A percentile compares a stretch with the other conserved stretches of the same genome.
Evolutionary conservation across 1,140 invertebrate species (phyloP).

Genomic region (Metopolophium dirhodum): DNA sequence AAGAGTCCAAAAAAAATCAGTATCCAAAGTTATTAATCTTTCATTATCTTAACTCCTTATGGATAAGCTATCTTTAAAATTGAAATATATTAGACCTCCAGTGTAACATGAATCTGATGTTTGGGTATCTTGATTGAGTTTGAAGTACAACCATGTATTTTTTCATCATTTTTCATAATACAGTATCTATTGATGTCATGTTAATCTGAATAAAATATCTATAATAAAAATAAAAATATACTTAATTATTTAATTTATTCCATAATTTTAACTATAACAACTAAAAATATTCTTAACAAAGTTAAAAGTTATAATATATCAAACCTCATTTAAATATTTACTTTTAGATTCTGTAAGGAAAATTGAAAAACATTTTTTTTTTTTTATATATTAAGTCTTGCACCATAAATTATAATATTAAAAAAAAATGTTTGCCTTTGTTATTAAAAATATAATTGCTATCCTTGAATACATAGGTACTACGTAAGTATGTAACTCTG

Average conservation of each 20-base stretch:
- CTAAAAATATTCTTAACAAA: background rate
- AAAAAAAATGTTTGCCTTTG: background rate
- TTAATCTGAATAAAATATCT: constrained; percentile 63
- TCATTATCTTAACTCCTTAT: too few species aligned
- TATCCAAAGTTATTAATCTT: background rate
- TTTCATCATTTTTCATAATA: constrained; percentile 62
- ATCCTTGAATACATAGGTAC: background rate
- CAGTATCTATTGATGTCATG: constrained; percentile 63
- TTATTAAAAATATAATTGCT: background rate
- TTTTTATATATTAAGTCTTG: background rate
- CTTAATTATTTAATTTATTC: background rate
- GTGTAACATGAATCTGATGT: constrained; percentile 36
- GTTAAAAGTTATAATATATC: background rate
- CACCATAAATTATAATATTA: background rate
- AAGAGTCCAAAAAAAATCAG: too few species aligned
- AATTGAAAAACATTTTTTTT: background rate
- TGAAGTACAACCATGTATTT: constrained; percentile 62
- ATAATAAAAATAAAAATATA: background rate
- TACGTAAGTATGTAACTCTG: background rate
- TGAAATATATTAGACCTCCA: too few species aligned
- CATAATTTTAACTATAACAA: background rate
- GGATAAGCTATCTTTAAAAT: too few species aligned
- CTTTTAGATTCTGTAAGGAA: background rate
- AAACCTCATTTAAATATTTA: background rate
- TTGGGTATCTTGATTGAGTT: constrained; percentile 59